These are phyloP conservation scores for Benthosema pterotum DNA, from an alignment of 2,797 vertebrate species.

Conservation along the genomic window DNA sequence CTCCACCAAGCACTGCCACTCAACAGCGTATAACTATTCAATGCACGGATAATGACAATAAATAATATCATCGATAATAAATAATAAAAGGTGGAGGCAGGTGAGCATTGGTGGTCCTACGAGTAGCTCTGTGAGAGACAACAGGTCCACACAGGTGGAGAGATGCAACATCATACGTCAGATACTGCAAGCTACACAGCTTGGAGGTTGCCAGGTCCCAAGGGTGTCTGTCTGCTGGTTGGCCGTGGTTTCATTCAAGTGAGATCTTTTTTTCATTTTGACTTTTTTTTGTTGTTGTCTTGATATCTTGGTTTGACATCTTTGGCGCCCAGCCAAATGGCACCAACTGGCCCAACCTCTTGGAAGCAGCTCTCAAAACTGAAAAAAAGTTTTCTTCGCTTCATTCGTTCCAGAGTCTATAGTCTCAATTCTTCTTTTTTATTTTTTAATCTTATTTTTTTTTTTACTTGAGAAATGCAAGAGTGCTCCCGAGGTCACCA, in stretches of 20 bases:
- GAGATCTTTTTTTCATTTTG: slow-evolving; percentile 32
- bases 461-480: slow-evolving; percentile 34
- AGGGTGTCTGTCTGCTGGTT: slow-evolving; percentile 1
- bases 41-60: slow-evolving; percentile 62
- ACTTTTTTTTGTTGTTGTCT: too few relatives aligned
- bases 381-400: slow-evolving; percentile 67
- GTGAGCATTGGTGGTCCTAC: slow-evolving; percentile 44
- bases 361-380: slow-evolving; percentile 52
- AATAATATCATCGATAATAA: slow-evolving; percentile 71
- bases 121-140: slow-evolving; percentile 21
- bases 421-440: slow-evolving; percentile 51
- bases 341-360: slow-evolving; percentile 38
- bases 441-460: slow-evolving; percentile 39
- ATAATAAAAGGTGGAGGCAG: slow-evolving; percentile 53
- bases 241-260: slow-evolving; percentile 10
- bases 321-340: slow-evolving; percentile 39
- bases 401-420: slow-evolving; percentile 66
- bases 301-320: slow-evolving; percentile 31
- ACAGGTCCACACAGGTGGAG: slow-evolving; percentile 27
- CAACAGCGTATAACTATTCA: slow-evolving; percentile 50
- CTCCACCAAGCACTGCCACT: slow-evolving; percentile 36
- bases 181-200: slow-evolving; percentile 14
- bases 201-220: slow-evolving; percentile 31
- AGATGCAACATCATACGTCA: slow-evolving; percentile 22
- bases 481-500: slow-evolving; percentile 84